phyloP scores from a whole-genome alignment of 2,113 vertebrate genomes.

The Siniperca knerii region DNA sequence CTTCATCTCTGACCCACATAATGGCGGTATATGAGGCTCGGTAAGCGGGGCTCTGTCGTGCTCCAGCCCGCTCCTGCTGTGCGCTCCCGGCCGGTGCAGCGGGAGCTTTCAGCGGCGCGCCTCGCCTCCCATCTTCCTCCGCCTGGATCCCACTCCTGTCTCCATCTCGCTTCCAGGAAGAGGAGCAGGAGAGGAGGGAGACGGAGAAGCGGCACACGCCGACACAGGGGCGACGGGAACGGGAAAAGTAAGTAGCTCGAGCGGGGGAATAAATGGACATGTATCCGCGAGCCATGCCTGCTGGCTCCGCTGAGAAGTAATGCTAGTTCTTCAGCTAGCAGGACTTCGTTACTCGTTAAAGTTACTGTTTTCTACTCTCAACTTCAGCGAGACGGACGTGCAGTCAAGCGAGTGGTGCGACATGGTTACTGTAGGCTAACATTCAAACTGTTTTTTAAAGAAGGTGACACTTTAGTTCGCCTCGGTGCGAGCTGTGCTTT shows the following conservation, averaged over 20 bases:
- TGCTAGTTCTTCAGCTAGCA: not conserved
- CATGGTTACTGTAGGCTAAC: too few species aligned
- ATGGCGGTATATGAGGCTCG: slow-evolving; percentile 57
- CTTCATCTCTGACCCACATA: slow-evolving; percentile 80
- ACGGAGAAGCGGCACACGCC: slow-evolving; percentile 19
- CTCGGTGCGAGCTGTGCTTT: too few species aligned
- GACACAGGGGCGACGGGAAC: slow-evolving; percentile 22
- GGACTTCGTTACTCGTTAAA: slow-evolving; percentile 47
- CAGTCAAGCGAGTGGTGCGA: not conserved
- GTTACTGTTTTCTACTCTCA: not conserved
- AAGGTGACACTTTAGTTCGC: not conserved
- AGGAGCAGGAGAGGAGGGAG: slow-evolving; percentile 23
- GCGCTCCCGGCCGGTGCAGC: slow-evolving; percentile 23
- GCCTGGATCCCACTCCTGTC: slow-evolving; percentile 16
- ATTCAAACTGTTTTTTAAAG: not conserved
- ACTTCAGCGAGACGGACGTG: not conserved
- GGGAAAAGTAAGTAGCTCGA: slow-evolving; percentile 60
- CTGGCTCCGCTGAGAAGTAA: slow-evolving; percentile 35
- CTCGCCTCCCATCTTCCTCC: slow-evolving; percentile 43
- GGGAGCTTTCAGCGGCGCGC: slow-evolving; percentile 18
- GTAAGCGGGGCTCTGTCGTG: slow-evolving; percentile 34
- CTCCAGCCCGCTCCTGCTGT: slow-evolving; percentile 19
- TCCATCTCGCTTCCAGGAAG: slow-evolving; percentile 40
- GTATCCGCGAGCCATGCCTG: not conserved
- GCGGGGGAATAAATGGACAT: not conserved